These are phyloP conservation scores for Melipona beecheii DNA, from an alignment of 2,888 invertebrate species.

Conservation along the genomic window DNA sequence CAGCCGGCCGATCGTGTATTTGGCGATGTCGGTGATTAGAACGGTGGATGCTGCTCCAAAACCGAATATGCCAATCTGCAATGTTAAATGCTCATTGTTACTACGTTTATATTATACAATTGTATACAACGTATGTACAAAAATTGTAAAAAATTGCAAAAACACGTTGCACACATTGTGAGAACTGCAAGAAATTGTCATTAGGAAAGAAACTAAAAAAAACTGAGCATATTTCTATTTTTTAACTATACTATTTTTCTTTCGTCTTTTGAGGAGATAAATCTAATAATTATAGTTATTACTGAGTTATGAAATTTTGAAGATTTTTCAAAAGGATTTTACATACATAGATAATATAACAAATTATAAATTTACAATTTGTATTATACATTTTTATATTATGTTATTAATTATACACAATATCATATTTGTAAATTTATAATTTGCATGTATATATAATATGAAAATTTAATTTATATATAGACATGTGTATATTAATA, in stretches of 20 bases:
- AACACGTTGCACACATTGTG: not conserved
- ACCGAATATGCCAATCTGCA: constrained; percentile 91
- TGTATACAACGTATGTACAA: too few species aligned
- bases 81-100: not conserved
- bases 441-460: too few species aligned
- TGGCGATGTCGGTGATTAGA: constrained; percentile 95
- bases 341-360: too few species aligned
- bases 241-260: not conserved
- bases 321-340: too few species aligned
- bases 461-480: too few species aligned
- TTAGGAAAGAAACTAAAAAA: not conserved
- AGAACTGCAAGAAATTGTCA: not conserved
- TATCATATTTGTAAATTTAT: too few species aligned
- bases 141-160: not conserved
- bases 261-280: not conserved
- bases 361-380: too few species aligned
- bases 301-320: not conserved
- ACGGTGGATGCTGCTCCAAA: constrained; percentile 95
- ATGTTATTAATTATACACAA: too few species aligned
- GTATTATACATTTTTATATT: too few species aligned
- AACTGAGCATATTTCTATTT: too few species aligned
- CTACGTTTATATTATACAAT: too few species aligned
- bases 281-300: not conserved
- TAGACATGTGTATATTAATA: too few species aligned
- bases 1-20: constrained; percentile 96